Evolutionary conservation across 2,797 vertebrate species (phyloP).

Genomic region (Rhodeus uyekii): DNA sequence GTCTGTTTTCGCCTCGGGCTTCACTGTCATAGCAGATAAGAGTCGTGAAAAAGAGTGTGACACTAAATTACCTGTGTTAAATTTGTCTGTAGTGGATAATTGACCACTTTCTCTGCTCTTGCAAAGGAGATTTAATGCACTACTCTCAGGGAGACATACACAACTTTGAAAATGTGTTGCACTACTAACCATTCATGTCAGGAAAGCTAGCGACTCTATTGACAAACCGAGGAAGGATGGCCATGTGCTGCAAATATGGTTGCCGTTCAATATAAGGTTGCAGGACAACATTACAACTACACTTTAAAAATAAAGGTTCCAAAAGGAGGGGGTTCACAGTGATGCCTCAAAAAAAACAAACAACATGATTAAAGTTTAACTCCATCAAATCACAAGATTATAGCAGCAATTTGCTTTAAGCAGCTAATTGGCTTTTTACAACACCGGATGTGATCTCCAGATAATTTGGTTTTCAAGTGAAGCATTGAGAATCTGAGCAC

Average conservation of each 20-base stretch:
- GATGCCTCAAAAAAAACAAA: neutral
- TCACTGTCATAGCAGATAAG: constrained; percentile 47
- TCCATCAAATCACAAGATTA: neutral
- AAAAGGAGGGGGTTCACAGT: neutral
- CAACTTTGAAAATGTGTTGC: constrained; percentile 36
- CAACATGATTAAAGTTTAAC: neutral
- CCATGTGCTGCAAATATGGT: neutral
- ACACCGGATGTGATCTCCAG: neutral
- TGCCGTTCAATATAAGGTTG: neutral
- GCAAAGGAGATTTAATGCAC: constrained; percentile 21
- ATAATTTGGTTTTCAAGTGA: neutral
- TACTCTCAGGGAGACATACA: constrained; percentile 26
- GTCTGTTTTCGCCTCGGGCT: constrained; percentile 37
- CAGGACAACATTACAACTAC: neutral
- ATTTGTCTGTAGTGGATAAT: constrained; percentile 54
- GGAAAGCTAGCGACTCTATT: neutral
- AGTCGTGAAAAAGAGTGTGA: constrained; percentile 36
- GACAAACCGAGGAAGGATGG: neutral
- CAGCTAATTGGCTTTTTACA: neutral
- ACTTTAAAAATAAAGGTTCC: neutral
- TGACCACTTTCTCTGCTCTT: constrained; percentile 45
- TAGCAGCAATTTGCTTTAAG: neutral
- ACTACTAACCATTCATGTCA: constrained; percentile 37
- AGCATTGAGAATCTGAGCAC: constrained; percentile 3
- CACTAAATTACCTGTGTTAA: constrained; percentile 46